phyloP scores from a whole-genome alignment of 1,140 invertebrate genomes.

The Drosophila bipectinata region DNA sequence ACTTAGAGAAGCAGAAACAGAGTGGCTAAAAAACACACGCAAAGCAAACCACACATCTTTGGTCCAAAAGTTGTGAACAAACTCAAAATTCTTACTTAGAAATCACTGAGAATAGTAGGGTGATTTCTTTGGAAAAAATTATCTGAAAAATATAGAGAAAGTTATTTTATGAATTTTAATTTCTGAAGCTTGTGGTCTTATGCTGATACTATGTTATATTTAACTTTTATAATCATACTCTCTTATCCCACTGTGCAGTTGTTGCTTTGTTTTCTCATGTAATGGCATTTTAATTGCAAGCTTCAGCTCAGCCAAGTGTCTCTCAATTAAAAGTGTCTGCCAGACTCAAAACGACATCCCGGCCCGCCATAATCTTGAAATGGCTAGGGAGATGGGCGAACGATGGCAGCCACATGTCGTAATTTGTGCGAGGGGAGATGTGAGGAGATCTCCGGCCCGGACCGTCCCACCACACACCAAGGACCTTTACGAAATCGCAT shows the following conservation, averaged over 20 bases:
- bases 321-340: constrained; percentile 82
- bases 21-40: neutral
- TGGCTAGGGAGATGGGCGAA: constrained; percentile 19
- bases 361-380: constrained; percentile 28
- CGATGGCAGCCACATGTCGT: constrained; percentile 72
- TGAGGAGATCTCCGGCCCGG: neutral
- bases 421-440: constrained; percentile 52
- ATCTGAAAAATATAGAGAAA: too few relatives aligned
- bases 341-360: constrained; percentile 61
- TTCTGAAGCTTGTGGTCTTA: too few relatives aligned
- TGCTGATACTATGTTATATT: too few relatives aligned
- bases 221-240: neutral
- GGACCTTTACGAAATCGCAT: constrained; percentile 30
- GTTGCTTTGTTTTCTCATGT: constrained; percentile 62
- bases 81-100: constrained; percentile 25
- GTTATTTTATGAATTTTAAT: too few relatives aligned
- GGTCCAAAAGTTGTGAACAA: constrained; percentile 8
- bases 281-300: constrained; percentile 80
- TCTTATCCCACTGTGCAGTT: constrained; percentile 24
- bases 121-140: too few relatives aligned
- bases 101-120: neutral
- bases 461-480: neutral
- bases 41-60: constrained; percentile 1
- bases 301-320: constrained; percentile 73
- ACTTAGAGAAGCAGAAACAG: constrained; percentile 19